Base-by-base conservation (phyloP, 2,797 vertebrate genomes). In the Syngnathus rostellatus region DNA sequence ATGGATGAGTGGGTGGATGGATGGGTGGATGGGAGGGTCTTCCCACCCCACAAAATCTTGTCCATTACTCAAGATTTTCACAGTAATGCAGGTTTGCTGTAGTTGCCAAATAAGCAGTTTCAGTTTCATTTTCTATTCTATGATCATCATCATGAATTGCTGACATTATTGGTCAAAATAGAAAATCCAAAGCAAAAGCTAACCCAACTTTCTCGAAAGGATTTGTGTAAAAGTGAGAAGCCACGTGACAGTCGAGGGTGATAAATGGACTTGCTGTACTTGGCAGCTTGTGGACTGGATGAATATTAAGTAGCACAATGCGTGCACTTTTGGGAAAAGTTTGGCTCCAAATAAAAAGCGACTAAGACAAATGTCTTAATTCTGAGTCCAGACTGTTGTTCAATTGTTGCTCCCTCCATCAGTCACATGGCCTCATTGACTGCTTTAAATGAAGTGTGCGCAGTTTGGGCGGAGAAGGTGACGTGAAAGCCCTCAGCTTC, bases 401-500 rank as follows among this genome's bases (percentile, higher is more conserved):
- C 12, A 16, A 14, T 57, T 37, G 25, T 57, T 31, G 55, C 55
- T 16, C 55, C 25, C 11, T 54, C 11, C 11, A 54, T 54, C 21
- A 54, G 10, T 54, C 23, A 54, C 4, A 7, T 23, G 53, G 53
- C 55, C 14, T 37, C 55, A 57, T 57, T 57, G 55, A 57, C 25
- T 17, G 6, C 16, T 57, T 38, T 57, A 37, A 57, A 57, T 57
- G 25, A 57, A 57, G 55, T 8, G 25, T 37, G 55, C 11, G 6
- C 25, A 8, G 25, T 14, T 57, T 31, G 55, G 25, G 14, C 2
- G 3, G 54, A 57, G 21, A 31, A 57, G 55, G 25, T 37, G 54
- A 57, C 54, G 70, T 79, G 43, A 72, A 72, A 71, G 71, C 48
- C 60, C 65, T 66, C 64, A 59, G 64, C 63, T 59, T 73, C 41